Conservation (phyloP, 2,113 vertebrate genomes). For the Sminthopsis crassicaudata region DNA sequence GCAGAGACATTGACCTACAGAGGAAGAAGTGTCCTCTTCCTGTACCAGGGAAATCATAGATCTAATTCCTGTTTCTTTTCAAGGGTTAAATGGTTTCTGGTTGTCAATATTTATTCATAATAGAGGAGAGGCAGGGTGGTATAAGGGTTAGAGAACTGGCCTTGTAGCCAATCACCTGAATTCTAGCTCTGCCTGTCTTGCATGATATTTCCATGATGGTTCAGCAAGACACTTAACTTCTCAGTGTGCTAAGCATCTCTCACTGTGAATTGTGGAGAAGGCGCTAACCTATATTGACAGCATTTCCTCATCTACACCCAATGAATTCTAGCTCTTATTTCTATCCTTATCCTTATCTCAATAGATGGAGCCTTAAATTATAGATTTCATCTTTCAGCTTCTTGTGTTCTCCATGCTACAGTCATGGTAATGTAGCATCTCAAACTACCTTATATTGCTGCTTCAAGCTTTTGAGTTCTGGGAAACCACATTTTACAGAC, state of each 20-base stretch:
- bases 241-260: neutral
- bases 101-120: neutral
- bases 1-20: neutral
- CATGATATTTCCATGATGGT: neutral
- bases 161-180: neutral
- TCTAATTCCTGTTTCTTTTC: neutral
- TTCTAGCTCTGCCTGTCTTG: neutral
- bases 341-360: neutral
- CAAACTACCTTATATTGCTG: slow-evolving; percentile 32
- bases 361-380: neutral
- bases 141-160: neutral
- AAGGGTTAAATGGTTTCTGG: neutral
- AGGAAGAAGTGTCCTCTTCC: neutral
- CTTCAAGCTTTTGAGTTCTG: slow-evolving; percentile 44
- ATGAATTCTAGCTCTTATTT: neutral
- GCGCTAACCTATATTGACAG: neutral
- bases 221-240: neutral
- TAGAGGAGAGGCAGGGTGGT: neutral
- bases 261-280: neutral
- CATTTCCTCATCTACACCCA: neutral
- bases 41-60: neutral
- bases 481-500: slow-evolving; percentile 31
- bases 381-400: neutral
- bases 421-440: neutral
- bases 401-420: neutral